Conservation (phyloP, 2,888 invertebrate species). For the Phanerotoma sp. region DNA sequence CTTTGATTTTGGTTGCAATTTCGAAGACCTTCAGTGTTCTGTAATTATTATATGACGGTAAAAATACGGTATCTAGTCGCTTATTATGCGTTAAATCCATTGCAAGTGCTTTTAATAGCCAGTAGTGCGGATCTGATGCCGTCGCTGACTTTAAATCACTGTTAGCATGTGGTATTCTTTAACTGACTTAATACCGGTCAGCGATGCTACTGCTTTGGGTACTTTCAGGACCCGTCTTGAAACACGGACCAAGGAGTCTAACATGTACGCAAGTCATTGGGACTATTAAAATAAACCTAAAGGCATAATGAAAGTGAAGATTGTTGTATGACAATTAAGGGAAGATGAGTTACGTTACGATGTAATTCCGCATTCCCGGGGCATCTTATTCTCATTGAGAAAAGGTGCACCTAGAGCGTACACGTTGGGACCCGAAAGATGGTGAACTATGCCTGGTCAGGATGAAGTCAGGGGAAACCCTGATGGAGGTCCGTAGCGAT, state of each 20-base stretch:
- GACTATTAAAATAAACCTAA: too few species aligned
- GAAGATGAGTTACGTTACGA: too few species aligned
- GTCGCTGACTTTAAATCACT: conserved; percentile 37
- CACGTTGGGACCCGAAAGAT: conserved; percentile 73
- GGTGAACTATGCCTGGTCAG: conserved; percentile 73
- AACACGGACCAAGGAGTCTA: conserved; percentile 77
- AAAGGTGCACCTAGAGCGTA: conserved; percentile 65
- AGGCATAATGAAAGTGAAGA: too few species aligned
- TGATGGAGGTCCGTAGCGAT: conserved; percentile 73
- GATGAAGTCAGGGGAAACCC: conserved; percentile 70
- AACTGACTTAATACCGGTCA: conserved; percentile 45
- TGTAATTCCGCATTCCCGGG: too few species aligned
- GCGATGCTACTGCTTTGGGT: conserved; percentile 54
- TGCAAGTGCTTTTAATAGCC: conserved; percentile 34
- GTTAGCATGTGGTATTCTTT: conserved; percentile 42
- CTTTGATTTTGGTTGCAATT: too few species aligned
- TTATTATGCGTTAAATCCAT: conserved; percentile 41
- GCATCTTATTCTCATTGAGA: background rate
- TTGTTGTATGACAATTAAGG: too few species aligned
- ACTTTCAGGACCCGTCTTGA: conserved; percentile 66
- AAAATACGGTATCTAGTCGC: conserved; percentile 49
- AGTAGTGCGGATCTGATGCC: conserved; percentile 40
- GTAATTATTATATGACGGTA: conserved; percentile 45
- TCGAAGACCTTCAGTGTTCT: conserved; percentile 48
- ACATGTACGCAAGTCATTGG: conserved; percentile 72